phyloP scores from a whole-genome alignment of 2,113 vertebrate species.

The Sapajus apella region DNA sequence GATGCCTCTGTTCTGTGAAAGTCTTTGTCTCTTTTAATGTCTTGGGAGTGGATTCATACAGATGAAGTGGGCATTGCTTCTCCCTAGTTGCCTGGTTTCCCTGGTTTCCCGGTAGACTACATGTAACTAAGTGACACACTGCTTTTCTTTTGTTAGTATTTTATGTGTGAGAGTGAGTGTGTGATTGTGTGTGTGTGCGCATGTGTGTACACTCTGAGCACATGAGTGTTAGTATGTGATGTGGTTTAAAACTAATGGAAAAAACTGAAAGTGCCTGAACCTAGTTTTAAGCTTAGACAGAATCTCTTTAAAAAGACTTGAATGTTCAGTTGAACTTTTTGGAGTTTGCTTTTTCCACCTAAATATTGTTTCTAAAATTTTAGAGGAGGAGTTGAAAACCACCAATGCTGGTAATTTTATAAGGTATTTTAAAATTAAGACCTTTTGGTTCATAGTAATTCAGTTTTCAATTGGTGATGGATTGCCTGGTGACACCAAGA shows the following conservation, averaged over 20 bases:
- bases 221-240: slow-evolving; percentile 81
- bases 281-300: slow-evolving; percentile 94
- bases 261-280: slow-evolving; percentile 99
- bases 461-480: slow-evolving; percentile 9
- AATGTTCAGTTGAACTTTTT: slow-evolving; percentile 94
- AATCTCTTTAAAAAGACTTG: slow-evolving; percentile 95
- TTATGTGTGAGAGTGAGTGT: slow-evolving; percentile 34
- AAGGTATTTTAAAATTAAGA: slow-evolving; percentile 73
- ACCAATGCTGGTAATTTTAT: slow-evolving; percentile 76
- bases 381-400: slow-evolving; percentile 69
- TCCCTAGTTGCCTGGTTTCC: slow-evolving; percentile 89
- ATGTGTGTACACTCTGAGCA: slow-evolving; percentile 75
- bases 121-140: slow-evolving; percentile 82
- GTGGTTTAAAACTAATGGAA: slow-evolving; percentile 90
- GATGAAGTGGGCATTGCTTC: slow-evolving; percentile 75
- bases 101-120: slow-evolving; percentile 85
- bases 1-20: slow-evolving; percentile 82
- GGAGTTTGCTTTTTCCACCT: slow-evolving; percentile 93
- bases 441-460: slow-evolving; percentile 74
- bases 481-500: slow-evolving; percentile 61
- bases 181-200: slow-evolving; percentile 21
- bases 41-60: slow-evolving; percentile 79
- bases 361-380: slow-evolving; percentile 80
- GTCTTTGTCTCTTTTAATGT: slow-evolving; percentile 82
- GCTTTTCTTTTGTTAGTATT: slow-evolving; percentile 79